Evolutionary conservation across 2,888 invertebrate species (phyloP), one percentile per base, ranked within the genome.

Genomic region (Rhingia rostrata): DNA sequence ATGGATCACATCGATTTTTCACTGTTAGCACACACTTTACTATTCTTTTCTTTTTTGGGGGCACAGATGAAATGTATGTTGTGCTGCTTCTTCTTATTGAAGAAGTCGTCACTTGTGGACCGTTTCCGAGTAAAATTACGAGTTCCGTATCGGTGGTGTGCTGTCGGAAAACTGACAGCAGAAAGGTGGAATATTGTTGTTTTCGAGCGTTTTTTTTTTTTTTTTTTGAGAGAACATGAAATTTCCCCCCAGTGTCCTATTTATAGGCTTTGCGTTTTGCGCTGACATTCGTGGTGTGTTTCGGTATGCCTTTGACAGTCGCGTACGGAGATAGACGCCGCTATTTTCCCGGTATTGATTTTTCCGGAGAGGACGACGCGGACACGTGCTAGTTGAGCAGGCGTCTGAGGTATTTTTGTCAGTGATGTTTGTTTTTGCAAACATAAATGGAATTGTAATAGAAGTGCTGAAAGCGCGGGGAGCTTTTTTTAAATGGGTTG

Each of bases 331-430:
- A 3, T 61, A 14, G 63, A 84, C 69, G 83, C 80, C 80, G 39
- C 69, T 84, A 83, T 83, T 84, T 83, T 69, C 58, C 73, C 69
- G 43, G 74, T 84, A 84, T 84, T 79, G 80, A 84, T 80, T 84
- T 84, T 84, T 80, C 77, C 79, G 35, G 6, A 32, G 43, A 49
- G 35, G 10, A 30, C 53, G 80, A 84, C 84, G 74, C 80, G 84
- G 58, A 10, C 10, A 49, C 10, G 7, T 6, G 41, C 22, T 22
- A 2, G 2, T 22, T 22, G 22, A 22, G 22, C 22, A 22, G 22
- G 22, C 22, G 22, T 1, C 22, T 22, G 22, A 22, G 22, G 22
- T 22, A 22, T 22, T 22, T 22, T 22, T 22, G 22, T 22, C 1
- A 22, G 22, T 22, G 22, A 22, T 22, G 22, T 22, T 22, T 69